Evolutionary conservation across 2,113 vertebrate species (phyloP).

Genomic region (Panurus biarmicus): DNA sequence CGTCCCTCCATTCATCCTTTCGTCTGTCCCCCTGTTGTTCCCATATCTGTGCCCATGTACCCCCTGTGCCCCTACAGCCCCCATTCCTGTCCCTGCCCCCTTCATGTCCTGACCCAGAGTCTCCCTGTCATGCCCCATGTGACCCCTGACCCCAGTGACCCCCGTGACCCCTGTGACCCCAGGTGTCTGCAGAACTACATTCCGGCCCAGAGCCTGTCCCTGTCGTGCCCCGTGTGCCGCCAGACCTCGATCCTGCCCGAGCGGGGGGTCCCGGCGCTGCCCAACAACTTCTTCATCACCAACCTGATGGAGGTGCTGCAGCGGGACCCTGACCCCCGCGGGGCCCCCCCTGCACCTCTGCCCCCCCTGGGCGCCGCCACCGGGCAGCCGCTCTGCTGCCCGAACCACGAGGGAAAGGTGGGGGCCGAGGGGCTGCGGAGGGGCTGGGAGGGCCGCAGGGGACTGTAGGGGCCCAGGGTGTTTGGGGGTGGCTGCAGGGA

Average conservation of each 20-base stretch:
- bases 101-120: not conserved
- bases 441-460: not conserved
- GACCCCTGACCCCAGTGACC: not conserved
- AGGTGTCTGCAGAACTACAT: constrained; percentile 18
- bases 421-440: not conserved
- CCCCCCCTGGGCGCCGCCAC: constrained; percentile 58
- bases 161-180: not conserved
- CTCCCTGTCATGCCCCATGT: not conserved
- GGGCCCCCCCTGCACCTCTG: not conserved
- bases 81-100: not conserved
- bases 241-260: constrained; percentile 94
- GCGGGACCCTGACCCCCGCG: constrained; percentile 69
- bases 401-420: constrained; percentile 94
- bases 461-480: too few relatives aligned
- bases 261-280: constrained; percentile 87
- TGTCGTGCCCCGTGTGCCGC: constrained; percentile 1
- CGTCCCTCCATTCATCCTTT: too few relatives aligned
- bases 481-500: not conserved
- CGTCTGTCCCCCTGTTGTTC: too few relatives aligned
- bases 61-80: not conserved
- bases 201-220: constrained; percentile 20
- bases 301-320: constrained; percentile 95
- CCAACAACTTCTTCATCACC: constrained; percentile 97
- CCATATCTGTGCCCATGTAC: not conserved
- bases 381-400: constrained; percentile 86